phyloP scores from a whole-genome alignment of 2,888 invertebrate genomes.

The Augiades crinisus region DNA sequence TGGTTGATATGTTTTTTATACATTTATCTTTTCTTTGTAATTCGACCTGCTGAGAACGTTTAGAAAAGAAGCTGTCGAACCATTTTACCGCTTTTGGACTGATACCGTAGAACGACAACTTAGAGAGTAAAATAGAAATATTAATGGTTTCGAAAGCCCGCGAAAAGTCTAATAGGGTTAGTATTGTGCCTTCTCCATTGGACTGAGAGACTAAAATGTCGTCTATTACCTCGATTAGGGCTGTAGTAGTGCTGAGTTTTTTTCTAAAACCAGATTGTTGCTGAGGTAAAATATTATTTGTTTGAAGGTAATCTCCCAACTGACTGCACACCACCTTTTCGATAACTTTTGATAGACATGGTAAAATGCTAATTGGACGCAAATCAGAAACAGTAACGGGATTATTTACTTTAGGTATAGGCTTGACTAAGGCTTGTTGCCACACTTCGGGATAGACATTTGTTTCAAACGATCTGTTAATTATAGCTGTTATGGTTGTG shows the following conservation, averaged over 20 bases:
- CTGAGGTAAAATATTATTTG: constrained; percentile 32
- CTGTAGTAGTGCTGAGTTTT: too few species aligned
- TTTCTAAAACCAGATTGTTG: too few species aligned
- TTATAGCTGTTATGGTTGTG: background rate
- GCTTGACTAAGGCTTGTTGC: constrained; percentile 18
- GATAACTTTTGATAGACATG: too few species aligned
- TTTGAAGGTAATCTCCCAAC: constrained; percentile 30
- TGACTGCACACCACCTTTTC: too few species aligned
- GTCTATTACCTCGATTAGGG: constrained; percentile 36
- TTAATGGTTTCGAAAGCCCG: constrained; percentile 29
- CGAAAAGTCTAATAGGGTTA: too few species aligned
- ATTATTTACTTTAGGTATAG: constrained; percentile 27
- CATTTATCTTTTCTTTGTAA: too few species aligned
- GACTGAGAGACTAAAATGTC: constrained; percentile 35
- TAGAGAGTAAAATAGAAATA: constrained; percentile 23
- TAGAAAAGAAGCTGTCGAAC: constrained; percentile 5
- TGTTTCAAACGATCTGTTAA: background rate
- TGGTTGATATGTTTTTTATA: background rate
- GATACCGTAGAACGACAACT: constrained; percentile 21
- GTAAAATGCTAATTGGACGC: constrained; percentile 30
- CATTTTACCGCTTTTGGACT: background rate
- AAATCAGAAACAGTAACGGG: constrained; percentile 18
- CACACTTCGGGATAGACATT: background rate
- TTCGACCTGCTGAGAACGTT: too few species aligned
- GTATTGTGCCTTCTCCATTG: constrained; percentile 8